phyloP scores from a whole-genome alignment of 1,140 invertebrate species.

The Anastatus disparis region DNA sequence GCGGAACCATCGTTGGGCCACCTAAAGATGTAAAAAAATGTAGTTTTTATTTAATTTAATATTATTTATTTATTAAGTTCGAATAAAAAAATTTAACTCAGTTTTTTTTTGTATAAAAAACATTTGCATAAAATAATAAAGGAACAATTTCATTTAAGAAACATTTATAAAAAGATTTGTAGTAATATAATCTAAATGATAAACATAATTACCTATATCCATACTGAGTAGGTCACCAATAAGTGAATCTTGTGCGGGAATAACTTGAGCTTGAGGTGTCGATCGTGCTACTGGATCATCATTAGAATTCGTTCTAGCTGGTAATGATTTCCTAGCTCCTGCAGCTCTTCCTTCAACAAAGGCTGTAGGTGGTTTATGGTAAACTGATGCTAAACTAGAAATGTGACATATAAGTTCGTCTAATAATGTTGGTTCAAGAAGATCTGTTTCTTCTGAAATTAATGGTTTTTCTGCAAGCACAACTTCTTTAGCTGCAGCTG shows the following conservation, averaged over 20 bases:
- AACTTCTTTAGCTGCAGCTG: slow-evolving; percentile 97
- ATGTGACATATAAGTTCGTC: slow-evolving; percentile 99
- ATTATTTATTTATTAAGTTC: no score
- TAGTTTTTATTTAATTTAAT: background rate
- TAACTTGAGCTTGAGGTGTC: slow-evolving; percentile 60
- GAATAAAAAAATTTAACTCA: no score
- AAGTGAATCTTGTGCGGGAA: slow-evolving; percentile 90
- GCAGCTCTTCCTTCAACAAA: slow-evolving; percentile 93
- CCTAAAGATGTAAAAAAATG: slow-evolving; percentile 43
- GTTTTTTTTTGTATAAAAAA: no score
- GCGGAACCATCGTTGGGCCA: slow-evolving; percentile 66
- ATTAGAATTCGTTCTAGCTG: slow-evolving; percentile 68
- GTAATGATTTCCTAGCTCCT: slow-evolving; percentile 75
- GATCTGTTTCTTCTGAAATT: slow-evolving; percentile 99
- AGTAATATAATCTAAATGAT: no score
- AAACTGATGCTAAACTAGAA: slow-evolving; percentile 97
- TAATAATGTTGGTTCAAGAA: slow-evolving; percentile 95
- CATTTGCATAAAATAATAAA: no score
- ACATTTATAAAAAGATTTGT: no score
- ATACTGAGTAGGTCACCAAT: slow-evolving; percentile 97
- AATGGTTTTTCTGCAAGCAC: slow-evolving; percentile 99
- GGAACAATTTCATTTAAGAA: no score
- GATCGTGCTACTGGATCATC: slow-evolving; percentile 62
- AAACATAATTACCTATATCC: slow-evolving; percentile 89
- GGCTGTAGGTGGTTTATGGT: slow-evolving; percentile 98